Base-by-base conservation (phyloP, 2,888 invertebrate species). In the Julus scanicus region DNA sequence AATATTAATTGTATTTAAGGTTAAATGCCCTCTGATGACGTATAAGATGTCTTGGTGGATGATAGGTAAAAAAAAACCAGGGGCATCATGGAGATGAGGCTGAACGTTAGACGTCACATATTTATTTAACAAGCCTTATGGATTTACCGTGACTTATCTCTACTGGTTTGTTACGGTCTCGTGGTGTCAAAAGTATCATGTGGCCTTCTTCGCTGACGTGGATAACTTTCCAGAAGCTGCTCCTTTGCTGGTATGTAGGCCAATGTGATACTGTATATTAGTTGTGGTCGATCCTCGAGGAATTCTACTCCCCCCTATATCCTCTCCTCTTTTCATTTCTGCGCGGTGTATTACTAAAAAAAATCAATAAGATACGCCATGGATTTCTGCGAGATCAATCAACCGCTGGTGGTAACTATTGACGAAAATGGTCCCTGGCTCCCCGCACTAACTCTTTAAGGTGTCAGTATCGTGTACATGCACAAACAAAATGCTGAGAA, bases 301-400 rank as follows among this genome's bases (percentile, higher is more conserved):
- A 80, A 80, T 80, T 80, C 80, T n/a, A n/a, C n/a, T 37, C 80
- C 80, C 20, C 80, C 80, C 44, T 44, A 80, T 80, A 80, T 80
- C 80, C 29, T 80, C 80, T 29, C 57, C 57, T 71, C 80, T 80
- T 80, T 80, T 80, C 80, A 80, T 80, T 80, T 80, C 37, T 13
- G 80, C 80, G 80, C 29, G 37, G 80, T 80, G 80, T 80, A 39
- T 80, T 80, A 39, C 80, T 37, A 80, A 80, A 80, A 48, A 71
- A 80, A 80, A 80, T 80, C 80, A 80, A 80, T 80, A 80, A 37
- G 80, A 80, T 80, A 80, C 80, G 80, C 80, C 29, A 80, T 80
- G 80, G 80, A 80, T 80, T 80, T 80, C 80, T 80, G 80, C 80
- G 80, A 80, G 80, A 80, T 80, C 80, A 80, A 80, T 80, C 80